Base-by-base conservation (phyloP, 2,888 invertebrate species). In the Erannis defoliaria region DNA sequence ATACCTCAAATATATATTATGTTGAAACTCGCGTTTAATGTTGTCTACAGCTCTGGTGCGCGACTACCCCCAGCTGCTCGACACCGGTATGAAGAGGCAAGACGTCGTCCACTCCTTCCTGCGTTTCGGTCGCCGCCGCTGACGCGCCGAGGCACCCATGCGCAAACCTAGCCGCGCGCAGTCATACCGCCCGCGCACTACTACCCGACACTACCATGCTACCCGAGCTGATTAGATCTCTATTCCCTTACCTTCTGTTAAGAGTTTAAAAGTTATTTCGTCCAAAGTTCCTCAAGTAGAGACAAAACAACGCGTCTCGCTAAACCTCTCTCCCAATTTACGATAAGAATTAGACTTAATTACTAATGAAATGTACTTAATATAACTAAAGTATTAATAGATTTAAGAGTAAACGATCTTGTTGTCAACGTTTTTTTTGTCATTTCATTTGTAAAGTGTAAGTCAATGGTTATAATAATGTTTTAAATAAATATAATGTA, bases 81-180 rank as follows among this genome's bases (percentile, higher is more conserved):
- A 96, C 89, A 95, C 94, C 69, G 96, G 96, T 68, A 95, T 95
- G 78, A 97, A 97, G 88, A 94, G 97, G 66, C 97, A 97, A 81
- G 97, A 98, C 89, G 96, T 97, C 49, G 97, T 97, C 77, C 98
- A 98, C 89, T 97, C 97, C 57, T 98, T 98, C 93, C 94, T 98
- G 75, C 96, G 97, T 78, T 98, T 98, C 85, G 98, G 98, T 57
- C 95, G 96, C 84, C 95, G 96, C 83, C 96, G 96, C 94, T 95
- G 95, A 92, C 88, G 71, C 73, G 74, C 66, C 64, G n/a, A 58
- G 60, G 62, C 66, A 35, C 37, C 59, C 71, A 73, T 72, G 72
- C 76, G 70, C 63, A 61, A 62, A 0, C 26, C 4, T 19, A n/a
- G 26, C 14, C 38, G 37, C 61, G 55, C 54, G 40, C 54, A 49